These are phyloP conservation scores for Atractosteus spatula DNA, from an alignment of 2,113 vertebrate genomes.

Conservation along the genomic window DNA sequence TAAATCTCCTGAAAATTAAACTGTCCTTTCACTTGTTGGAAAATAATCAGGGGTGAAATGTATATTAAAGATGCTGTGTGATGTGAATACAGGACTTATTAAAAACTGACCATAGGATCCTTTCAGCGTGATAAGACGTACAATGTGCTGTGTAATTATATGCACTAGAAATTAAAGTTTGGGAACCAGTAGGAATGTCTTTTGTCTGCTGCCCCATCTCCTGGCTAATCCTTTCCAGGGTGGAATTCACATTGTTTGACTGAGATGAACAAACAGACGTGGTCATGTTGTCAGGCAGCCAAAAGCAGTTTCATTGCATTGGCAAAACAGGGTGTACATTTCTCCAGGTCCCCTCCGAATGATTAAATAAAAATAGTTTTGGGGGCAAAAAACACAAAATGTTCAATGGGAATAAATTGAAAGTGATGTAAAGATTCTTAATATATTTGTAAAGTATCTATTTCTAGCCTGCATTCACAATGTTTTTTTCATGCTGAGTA, in stretches of 20 bases:
- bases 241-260: conserved; percentile 36
- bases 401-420: neutral
- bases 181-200: conserved; percentile 31
- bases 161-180: conserved; percentile 38
- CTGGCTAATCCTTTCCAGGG: conserved; percentile 20
- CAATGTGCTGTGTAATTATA: conserved; percentile 31
- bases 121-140: conserved; percentile 28
- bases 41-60: conserved; percentile 18
- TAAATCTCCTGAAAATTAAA: neutral
- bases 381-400: neutral
- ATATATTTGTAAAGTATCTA: neutral
- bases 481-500: neutral
- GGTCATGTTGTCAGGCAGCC: conserved; percentile 8
- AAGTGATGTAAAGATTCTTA: neutral
- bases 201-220: conserved; percentile 22
- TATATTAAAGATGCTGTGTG: conserved; percentile 16
- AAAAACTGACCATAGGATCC: conserved; percentile 7
- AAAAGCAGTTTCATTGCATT: neutral
- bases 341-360: neutral
- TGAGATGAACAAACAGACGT: conserved; percentile 31
- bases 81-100: conserved; percentile 2
- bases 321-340: neutral
- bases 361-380: conserved; percentile 20
- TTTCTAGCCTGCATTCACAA: neutral
- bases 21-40: conserved; percentile 15